Percentiles rank a stretch among this genome's conserved stretches.
Evolutionary conservation across 2,888 invertebrate genomes (phyloP).

Genomic region (Cosmia trapezina): DNA sequence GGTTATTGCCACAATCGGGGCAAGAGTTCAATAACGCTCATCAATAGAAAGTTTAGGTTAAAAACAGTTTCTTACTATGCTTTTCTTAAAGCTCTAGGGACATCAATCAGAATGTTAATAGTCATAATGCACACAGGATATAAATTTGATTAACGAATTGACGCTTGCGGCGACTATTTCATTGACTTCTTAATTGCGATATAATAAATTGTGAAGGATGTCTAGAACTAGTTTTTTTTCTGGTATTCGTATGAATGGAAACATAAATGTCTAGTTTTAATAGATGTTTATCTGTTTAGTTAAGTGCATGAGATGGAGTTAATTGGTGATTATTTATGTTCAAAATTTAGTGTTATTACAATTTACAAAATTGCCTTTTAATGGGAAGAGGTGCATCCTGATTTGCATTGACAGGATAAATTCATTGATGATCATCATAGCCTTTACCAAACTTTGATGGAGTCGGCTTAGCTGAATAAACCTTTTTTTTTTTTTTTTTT

Average conservation of each 20-base stretch:
- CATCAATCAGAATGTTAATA: slow-evolving; percentile 8
- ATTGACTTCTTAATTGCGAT: slow-evolving; percentile 26
- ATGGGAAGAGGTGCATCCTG: neutral
- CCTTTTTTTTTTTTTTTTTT: too few relatives aligned
- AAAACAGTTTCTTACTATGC: neutral
- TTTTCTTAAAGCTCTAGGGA: neutral
- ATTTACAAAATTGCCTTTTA: too few relatives aligned
- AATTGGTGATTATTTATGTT: slow-evolving; percentile 22
- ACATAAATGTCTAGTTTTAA: slow-evolving; percentile 15
- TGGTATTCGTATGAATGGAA: slow-evolving; percentile 12
- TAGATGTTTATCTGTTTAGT: slow-evolving; percentile 5
- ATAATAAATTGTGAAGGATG: slow-evolving; percentile 29
- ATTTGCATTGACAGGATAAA: neutral
- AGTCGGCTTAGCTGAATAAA: neutral
- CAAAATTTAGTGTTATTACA: slow-evolving; percentile 7
- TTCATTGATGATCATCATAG: neutral
- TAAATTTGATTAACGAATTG: slow-evolving; percentile 8
- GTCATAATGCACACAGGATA: slow-evolving; percentile 15
- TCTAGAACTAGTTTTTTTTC: slow-evolving; percentile 22
- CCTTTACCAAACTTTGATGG: neutral
- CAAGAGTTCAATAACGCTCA: neutral
- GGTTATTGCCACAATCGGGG: neutral
- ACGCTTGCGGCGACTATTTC: slow-evolving; percentile 29
- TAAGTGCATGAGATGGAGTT: slow-evolving; percentile 10
- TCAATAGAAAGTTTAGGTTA: too few relatives aligned